Evolutionary conservation across 2,113 vertebrate genomes (phyloP).

Genomic region (Urocitellus parryii): DNA sequence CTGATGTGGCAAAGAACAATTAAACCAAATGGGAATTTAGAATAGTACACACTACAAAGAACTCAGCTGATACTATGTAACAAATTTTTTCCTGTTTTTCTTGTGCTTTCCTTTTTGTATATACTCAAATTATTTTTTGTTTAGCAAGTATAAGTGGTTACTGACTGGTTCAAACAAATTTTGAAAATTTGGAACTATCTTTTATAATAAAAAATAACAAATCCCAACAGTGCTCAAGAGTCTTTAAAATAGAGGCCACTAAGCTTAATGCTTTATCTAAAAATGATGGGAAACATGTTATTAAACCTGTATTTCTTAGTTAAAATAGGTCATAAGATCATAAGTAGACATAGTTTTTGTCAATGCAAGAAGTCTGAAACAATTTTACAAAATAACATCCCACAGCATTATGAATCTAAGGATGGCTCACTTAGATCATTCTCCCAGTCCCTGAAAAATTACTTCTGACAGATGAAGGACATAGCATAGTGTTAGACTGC

Average conservation of each 20-base stretch:
- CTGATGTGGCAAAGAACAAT: neutral
- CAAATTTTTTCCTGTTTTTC: neutral
- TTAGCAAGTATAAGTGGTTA: neutral
- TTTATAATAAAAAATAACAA: slow-evolving; percentile 25
- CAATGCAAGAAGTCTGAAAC: neutral
- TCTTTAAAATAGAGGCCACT: neutral
- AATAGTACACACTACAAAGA: slow-evolving; percentile 10
- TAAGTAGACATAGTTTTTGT: slow-evolving; percentile 2
- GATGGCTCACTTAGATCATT: neutral
- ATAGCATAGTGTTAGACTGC: neutral
- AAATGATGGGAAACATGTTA: neutral
- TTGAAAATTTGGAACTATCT: slow-evolving; percentile 18
- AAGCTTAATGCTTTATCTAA: slow-evolving; percentile 3
- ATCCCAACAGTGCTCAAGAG: neutral
- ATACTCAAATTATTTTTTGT: neutral
- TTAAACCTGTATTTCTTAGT: neutral
- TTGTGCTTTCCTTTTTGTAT: neutral
- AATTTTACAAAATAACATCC: neutral
- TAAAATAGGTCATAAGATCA: neutral
- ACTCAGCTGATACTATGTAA: neutral
- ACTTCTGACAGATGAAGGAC: neutral
- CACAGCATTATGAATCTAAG: neutral
- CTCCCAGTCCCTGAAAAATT: neutral
- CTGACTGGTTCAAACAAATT: neutral
- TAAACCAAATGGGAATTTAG: slow-evolving; percentile 3